These are phyloP conservation scores for Forbesichthys papilliferus DNA, from an alignment of 2,113 vertebrate genomes.

Conservation along the genomic window DNA sequence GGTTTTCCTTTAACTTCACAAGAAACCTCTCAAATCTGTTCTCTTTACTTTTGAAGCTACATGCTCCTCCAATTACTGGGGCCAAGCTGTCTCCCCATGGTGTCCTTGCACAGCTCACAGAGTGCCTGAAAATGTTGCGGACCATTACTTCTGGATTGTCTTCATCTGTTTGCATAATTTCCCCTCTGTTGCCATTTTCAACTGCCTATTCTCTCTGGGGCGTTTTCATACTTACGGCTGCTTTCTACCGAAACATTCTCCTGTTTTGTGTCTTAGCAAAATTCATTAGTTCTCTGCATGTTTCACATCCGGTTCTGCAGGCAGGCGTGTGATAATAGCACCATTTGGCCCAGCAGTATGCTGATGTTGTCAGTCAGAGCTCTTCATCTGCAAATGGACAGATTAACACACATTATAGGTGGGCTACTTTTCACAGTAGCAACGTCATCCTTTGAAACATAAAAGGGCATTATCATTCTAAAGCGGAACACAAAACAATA, in stretches of 20 bases:
- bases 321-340: conserved; percentile 47
- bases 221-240: conserved; percentile 29
- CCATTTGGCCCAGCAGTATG: conserved; percentile 39
- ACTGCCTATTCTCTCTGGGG: conserved; percentile 35
- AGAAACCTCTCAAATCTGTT: conserved; percentile 65
- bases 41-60: conserved; percentile 75
- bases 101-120: conserved; percentile 78
- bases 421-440: conserved; percentile 59
- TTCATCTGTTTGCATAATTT: conserved; percentile 78
- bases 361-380: conserved; percentile 46
- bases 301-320: conserved; percentile 1
- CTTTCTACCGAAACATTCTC: too few species aligned
- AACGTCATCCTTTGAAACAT: conserved; percentile 27
- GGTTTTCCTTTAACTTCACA: conserved; percentile 71
- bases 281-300: conserved; percentile 14
- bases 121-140: conserved; percentile 75
- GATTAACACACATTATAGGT: conserved; percentile 12
- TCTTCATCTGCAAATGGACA: conserved; percentile 51
- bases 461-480: conserved; percentile 20
- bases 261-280: conserved; percentile 35
- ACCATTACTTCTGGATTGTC: conserved; percentile 78
- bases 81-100: conserved; percentile 68
- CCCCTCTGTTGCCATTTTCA: conserved; percentile 54
- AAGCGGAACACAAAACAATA: conserved; percentile 9
- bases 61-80: conserved; percentile 75